phyloP scores from a whole-genome alignment of 2,888 invertebrate species.

The Archips xylosteana region DNA sequence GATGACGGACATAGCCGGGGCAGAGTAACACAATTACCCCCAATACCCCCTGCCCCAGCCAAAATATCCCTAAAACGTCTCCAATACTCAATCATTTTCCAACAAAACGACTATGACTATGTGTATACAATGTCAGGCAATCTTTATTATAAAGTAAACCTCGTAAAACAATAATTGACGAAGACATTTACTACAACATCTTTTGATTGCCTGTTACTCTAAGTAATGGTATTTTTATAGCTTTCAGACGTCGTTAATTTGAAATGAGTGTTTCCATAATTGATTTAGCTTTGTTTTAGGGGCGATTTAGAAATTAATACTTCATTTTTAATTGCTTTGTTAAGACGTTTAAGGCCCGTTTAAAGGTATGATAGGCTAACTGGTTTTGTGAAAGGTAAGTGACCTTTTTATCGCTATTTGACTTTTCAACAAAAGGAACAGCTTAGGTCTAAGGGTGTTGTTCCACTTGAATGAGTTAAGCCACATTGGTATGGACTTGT shows the following conservation, averaged over 20 bases:
- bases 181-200: slow-evolving; percentile 36
- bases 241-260: slow-evolving; percentile 35
- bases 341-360: not conserved
- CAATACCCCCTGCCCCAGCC: no score
- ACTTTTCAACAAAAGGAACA: no score
- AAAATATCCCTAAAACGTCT: not conserved
- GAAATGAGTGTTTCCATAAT: slow-evolving; percentile 34
- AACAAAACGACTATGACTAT: not conserved
- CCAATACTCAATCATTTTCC: not conserved
- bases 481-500: no score
- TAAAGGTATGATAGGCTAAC: not conserved
- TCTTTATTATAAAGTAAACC: slow-evolving; percentile 21
- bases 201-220: slow-evolving; percentile 31
- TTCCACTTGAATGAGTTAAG: no score
- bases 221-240: slow-evolving; percentile 39
- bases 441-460: no score
- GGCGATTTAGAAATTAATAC: slow-evolving; percentile 23
- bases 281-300: slow-evolving; percentile 31
- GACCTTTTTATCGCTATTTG: not conserved
- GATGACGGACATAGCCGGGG: no score
- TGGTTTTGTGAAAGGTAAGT: not conserved
- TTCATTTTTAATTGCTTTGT: slow-evolving; percentile 1
- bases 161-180: slow-evolving; percentile 36
- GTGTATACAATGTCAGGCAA: slow-evolving; percentile 6
- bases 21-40: no score